Evolutionary conservation across 2,888 invertebrate species (phyloP).

Genomic region (Melangyna quadrimaculata): DNA sequence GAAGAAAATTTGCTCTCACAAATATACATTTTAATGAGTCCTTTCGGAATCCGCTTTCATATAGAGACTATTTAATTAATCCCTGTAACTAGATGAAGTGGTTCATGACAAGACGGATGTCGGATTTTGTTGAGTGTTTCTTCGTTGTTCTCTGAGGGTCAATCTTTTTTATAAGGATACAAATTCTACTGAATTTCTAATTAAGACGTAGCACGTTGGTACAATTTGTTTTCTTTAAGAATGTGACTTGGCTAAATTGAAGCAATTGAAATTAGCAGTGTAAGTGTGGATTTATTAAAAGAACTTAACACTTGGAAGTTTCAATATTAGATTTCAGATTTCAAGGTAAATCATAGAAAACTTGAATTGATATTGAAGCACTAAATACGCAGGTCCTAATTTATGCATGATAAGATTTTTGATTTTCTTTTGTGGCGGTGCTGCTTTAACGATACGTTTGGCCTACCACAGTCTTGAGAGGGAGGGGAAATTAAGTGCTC

Average conservation of each 20-base stretch:
- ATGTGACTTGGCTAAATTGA: not conserved
- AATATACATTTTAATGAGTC: conserved; percentile 19
- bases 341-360: no score
- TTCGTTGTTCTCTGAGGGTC: not conserved
- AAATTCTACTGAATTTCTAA: not conserved
- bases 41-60: conserved; percentile 16
- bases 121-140: not conserved
- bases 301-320: not conserved
- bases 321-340: no score
- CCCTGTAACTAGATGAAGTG: not conserved
- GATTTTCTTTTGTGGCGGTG: no score
- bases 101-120: not conserved
- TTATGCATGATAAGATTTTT: no score
- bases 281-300: not conserved
- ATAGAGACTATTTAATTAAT: not conserved
- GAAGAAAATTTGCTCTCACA: conserved; percentile 3
- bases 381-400: no score
- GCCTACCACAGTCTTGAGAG: no score
- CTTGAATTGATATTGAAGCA: no score
- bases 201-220: not conserved
- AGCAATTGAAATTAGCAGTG: not conserved
- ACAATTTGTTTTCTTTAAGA: not conserved
- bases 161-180: not conserved
- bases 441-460: no score
- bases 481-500: no score